Conservation (phyloP, 2,797 vertebrate genomes). For the Ateles fusciceps region DNA sequence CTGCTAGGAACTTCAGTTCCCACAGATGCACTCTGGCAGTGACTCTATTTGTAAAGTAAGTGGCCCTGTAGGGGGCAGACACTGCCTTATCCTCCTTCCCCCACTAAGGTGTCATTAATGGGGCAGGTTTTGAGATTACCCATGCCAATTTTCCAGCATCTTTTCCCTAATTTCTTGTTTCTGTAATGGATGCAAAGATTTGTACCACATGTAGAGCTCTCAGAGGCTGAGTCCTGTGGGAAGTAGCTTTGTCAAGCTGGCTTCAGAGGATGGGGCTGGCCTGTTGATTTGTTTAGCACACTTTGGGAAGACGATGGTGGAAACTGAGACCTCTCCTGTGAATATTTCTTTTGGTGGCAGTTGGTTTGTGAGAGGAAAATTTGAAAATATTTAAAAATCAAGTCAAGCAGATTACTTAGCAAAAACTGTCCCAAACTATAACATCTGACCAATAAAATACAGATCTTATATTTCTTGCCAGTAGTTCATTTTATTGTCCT, state of each 20-base stretch:
- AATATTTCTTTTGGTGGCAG: neutral
- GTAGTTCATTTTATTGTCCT: neutral
- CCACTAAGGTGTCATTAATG: neutral
- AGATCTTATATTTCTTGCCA: neutral
- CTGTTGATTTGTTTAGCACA: neutral
- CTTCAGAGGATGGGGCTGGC: neutral
- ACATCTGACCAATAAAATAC: neutral
- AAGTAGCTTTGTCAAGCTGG: neutral
- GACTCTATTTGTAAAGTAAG: neutral
- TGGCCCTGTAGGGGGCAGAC: neutral
- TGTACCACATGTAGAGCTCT: too few species aligned
- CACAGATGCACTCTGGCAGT: neutral
- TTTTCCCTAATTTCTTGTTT: neutral
- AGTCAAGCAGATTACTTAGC: neutral
- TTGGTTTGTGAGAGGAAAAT: neutral
- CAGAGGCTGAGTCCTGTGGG: neutral
- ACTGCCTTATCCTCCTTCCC: neutral
- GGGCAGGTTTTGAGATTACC: neutral
- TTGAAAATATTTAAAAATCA: constrained; percentile 1
- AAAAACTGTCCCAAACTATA: neutral
- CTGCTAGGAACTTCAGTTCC: neutral
- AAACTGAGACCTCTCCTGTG: neutral
- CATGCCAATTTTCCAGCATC: neutral
- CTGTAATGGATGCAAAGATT: neutral
- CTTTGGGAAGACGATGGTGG: neutral